A percentile compares a stretch with the other conserved stretches of the same genome.
These are phyloP conservation scores for Eupithecia subfuscata DNA, from an alignment of 2,888 invertebrate genomes.

Conservation along the genomic window DNA sequence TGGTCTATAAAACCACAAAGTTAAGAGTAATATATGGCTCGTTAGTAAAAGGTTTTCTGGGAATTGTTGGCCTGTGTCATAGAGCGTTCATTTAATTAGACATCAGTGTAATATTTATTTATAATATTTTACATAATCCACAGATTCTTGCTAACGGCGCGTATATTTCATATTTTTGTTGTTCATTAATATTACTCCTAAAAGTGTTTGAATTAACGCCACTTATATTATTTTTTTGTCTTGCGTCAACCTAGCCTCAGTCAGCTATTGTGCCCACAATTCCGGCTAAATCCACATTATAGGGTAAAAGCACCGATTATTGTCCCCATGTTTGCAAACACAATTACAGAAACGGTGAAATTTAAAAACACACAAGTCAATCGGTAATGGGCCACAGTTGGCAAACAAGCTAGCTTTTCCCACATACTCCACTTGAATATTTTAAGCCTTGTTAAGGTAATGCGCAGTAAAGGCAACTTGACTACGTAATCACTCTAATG, in stretches of 20 bases:
- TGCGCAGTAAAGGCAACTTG: conserved; percentile 66
- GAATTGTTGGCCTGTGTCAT: conserved; percentile 30
- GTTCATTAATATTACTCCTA: not conserved
- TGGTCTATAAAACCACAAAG: conserved; percentile 57
- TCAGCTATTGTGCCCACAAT: conserved; percentile 1
- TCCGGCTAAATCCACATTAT: conserved; percentile 28
- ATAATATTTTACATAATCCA: not conserved
- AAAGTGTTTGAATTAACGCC: not conserved
- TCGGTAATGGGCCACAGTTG: conserved; percentile 63
- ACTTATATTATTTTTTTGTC: not conserved
- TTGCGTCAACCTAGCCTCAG: not conserved
- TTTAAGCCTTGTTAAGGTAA: conserved; percentile 77
- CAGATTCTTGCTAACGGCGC: not conserved
- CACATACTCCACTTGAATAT: conserved; percentile 76
- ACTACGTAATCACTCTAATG: conserved; percentile 52
- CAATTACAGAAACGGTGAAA: conserved; percentile 76
- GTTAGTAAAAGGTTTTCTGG: conserved; percentile 29
- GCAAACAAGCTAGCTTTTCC: conserved; percentile 77
- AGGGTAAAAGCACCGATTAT: conserved; percentile 57
- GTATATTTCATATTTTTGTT: not conserved
- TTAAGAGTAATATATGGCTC: conserved; percentile 27
- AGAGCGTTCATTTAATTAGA: conserved; percentile 26
- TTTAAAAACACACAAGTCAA: conserved; percentile 56
- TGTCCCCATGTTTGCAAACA: conserved; percentile 65
- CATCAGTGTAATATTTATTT: not conserved